phyloP scores from a whole-genome alignment of 2,888 invertebrate genomes.

The Agonopterix heracliana region DNA sequence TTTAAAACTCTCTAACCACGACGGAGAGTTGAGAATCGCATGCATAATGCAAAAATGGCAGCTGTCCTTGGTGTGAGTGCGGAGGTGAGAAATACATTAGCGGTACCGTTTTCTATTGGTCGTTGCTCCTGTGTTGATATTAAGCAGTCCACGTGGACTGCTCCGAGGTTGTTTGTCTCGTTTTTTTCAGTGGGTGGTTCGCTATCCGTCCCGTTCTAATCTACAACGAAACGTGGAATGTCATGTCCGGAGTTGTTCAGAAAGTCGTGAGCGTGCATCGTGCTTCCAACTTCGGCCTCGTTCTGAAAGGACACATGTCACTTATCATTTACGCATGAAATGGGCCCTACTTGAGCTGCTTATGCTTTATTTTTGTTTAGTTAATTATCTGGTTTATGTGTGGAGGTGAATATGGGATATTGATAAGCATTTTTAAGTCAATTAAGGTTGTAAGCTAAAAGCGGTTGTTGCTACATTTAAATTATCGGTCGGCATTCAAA shows the following conservation, averaged over 20 bases:
- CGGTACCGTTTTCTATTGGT: slow-evolving; percentile 76
- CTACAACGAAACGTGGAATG: slow-evolving; percentile 76
- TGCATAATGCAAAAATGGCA: slow-evolving; percentile 55
- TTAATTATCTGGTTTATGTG: slow-evolving; percentile 22
- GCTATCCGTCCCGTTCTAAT: slow-evolving; percentile 73
- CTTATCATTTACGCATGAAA: slow-evolving; percentile 14
- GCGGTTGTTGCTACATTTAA: slow-evolving; percentile 77
- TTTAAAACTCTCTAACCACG: slow-evolving; percentile 46
- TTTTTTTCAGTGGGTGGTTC: slow-evolving; percentile 67
- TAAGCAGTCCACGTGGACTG: slow-evolving; percentile 76
- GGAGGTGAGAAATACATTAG: slow-evolving; percentile 78
- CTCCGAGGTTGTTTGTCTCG: slow-evolving; percentile 68
- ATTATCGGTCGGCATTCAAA: slow-evolving; percentile 76
- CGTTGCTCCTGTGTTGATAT: slow-evolving; percentile 75
- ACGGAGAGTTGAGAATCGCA: slow-evolving; percentile 54
- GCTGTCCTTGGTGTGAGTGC: slow-evolving; percentile 69
- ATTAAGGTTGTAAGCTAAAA: slow-evolving; percentile 77
- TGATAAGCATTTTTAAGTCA: slow-evolving; percentile 77
- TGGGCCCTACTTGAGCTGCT: slow-evolving; percentile 26
- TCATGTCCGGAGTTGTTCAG: slow-evolving; percentile 77
- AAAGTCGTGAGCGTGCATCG: slow-evolving; percentile 77
- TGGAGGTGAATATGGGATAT: slow-evolving; percentile 41
- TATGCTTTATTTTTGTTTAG: slow-evolving; percentile 33
- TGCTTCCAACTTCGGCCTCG: slow-evolving; percentile 57
- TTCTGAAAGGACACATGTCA: slow-evolving; percentile 47